Evolutionary conservation across 1,140 invertebrate genomes (phyloP).

Genomic region (Wiebesia pumilae): DNA sequence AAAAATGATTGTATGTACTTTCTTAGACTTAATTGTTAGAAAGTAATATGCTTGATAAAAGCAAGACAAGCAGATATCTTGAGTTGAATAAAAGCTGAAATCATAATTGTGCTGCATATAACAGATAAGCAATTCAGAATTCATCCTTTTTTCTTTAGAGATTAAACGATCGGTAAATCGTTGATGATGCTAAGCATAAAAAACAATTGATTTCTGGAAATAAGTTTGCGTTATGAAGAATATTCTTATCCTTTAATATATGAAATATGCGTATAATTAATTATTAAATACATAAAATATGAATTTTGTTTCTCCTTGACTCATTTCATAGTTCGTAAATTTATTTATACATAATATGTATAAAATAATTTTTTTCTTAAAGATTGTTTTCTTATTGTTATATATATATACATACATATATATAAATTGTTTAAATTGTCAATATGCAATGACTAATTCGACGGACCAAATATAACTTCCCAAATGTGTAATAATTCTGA

Average conservation of each 20-base stretch:
- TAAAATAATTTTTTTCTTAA: neutral
- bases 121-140: constrained; percentile 26
- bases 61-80: constrained; percentile 14
- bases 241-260: no score
- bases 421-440: neutral
- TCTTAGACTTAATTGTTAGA: constrained; percentile 6
- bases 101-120: neutral
- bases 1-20: constrained; percentile 37
- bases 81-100: neutral
- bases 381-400: neutral
- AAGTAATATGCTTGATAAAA: constrained; percentile 28
- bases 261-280: no score
- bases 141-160: constrained; percentile 3
- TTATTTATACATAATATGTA: neutral
- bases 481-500: neutral
- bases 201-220: no score
- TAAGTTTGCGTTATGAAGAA: no score
- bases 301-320: neutral
- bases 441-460: neutral
- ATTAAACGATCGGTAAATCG: neutral
- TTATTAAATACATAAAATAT: neutral
- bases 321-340: neutral
- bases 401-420: neutral
- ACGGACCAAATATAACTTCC: neutral
- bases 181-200: neutral